Evolutionary conservation across 2,797 vertebrate genomes (phyloP), one percentile per base, ranked within the genome.

Genomic region (Gambelia wislizenii): DNA sequence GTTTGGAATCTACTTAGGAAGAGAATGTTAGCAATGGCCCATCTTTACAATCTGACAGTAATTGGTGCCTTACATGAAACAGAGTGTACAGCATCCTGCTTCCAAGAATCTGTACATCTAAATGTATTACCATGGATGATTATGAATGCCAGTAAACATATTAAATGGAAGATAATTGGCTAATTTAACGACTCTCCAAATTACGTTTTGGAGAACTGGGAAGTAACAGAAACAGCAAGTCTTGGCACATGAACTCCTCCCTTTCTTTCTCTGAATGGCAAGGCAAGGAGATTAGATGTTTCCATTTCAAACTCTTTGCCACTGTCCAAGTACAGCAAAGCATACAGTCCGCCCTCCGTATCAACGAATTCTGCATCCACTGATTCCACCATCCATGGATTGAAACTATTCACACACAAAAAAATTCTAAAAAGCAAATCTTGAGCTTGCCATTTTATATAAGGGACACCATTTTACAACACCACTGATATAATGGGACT

Each of bases 61-160:
- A 72, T 0, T 5, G 84, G 4, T 81, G 0, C 3, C 87, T 69
- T 84, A 80, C 86, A 89, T 78, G 16, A 90, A 88, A 87, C 39
- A 72, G 0, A 0, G 5, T 87, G 30, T 86, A 44, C 87, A 36
- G 20, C 27, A 76, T 18, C 77, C 77, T 49, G 44, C 27, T 79
- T 74, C 18, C 20, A 92, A 87, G 64, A 81, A 84, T 30, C 30
- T 70, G 4, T 81, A 81, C 52, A 56, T 39, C 78, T 54, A 54
- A 52, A 54, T 22, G 33, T 20, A 79, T 20, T 52, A 36, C 49
- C 49, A 36, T 22, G 33, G 20, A 42, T 44, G 39, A 44, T 75
- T 44, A 75, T 42, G 10, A 54, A 79, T 79, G 33, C 44, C 77
- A 79, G 33, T 47, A 78, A 77, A 80, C 33, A 52, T 59, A n/a